Conservation (phyloP, 2,797 vertebrate species). For the Perdix hodgsoniae region DNA sequence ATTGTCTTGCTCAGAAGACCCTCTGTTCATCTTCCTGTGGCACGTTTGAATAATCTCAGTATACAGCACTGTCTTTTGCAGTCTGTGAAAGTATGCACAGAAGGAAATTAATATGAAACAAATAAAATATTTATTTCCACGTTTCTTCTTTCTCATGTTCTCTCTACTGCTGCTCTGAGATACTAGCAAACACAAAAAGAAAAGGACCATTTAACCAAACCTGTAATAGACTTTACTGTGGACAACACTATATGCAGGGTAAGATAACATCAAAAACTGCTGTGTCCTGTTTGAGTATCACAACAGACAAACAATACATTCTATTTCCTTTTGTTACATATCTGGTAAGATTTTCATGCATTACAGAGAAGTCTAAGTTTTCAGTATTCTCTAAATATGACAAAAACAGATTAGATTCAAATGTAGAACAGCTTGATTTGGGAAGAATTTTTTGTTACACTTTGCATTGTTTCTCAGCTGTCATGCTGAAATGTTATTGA, state of each 20-base stretch:
- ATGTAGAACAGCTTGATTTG: not conserved
- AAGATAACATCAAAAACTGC: not conserved
- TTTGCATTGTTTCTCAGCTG: not conserved
- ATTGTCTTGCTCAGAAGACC: not conserved
- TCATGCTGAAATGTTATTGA: not conserved
- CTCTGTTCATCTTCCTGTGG: not conserved
- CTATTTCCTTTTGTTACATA: not conserved
- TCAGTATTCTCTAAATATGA: not conserved
- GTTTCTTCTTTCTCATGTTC: not conserved
- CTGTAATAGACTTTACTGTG: rapidly evolving
- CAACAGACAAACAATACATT: not conserved
- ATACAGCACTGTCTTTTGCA: not conserved
- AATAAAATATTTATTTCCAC: not conserved
- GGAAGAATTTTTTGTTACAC: not conserved
- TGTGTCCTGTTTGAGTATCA: not conserved
- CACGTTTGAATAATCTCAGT: not conserved
- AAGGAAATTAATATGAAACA: not conserved
- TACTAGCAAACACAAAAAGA: not conserved
- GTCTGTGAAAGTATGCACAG: not conserved
- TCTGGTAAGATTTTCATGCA: not conserved
- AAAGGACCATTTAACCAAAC: not conserved
- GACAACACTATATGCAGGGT: not conserved
- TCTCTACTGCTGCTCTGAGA: not conserved
- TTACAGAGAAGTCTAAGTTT: not conserved
- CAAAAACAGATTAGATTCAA: not conserved